These are phyloP conservation scores for Euspilapteryx auroguttella DNA, from an alignment of 2,888 invertebrate species.

Conservation along the genomic window DNA sequence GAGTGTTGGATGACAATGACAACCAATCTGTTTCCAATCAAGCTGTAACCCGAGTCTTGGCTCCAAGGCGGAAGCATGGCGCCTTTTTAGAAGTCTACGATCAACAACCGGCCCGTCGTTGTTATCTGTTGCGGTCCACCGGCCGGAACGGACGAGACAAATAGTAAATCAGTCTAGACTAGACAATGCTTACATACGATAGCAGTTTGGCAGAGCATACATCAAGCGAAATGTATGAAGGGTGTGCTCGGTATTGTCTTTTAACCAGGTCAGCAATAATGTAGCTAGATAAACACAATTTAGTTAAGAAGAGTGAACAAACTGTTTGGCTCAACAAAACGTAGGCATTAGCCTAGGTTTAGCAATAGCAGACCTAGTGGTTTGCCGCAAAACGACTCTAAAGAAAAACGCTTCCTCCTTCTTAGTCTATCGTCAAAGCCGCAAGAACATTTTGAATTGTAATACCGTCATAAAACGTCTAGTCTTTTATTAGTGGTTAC, in stretches of 20 bases:
- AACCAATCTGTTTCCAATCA: background rate
- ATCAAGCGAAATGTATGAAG: background rate
- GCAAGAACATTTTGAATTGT: background rate
- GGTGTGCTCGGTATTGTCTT: no score
- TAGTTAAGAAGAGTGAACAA: no score
- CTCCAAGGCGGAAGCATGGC: conserved; percentile 22
- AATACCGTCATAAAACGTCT: background rate
- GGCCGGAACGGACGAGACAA: conserved; percentile 24
- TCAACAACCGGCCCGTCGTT: conserved; percentile 12
- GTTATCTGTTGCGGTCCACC: conserved; percentile 28
- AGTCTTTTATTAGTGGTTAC: background rate
- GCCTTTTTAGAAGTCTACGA: conserved; percentile 19
- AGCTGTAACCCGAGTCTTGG: conserved; percentile 29
- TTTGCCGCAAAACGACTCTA: conserved; percentile 27
- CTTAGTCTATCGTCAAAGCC: no score
- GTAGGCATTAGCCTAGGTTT: no score
- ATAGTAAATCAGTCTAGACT: conserved; percentile 24
- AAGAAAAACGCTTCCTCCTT: conserved; percentile 23
- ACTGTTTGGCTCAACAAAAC: no score
- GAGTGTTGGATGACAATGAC: background rate
- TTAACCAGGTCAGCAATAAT: no score
- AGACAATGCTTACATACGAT: conserved; percentile 18
- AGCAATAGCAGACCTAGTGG: no score
- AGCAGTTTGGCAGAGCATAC: conserved; percentile 14
- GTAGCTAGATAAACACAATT: no score